Base-by-base conservation (phyloP, 2,797 vertebrate species). In the Pteronotus mesoamericanus region DNA sequence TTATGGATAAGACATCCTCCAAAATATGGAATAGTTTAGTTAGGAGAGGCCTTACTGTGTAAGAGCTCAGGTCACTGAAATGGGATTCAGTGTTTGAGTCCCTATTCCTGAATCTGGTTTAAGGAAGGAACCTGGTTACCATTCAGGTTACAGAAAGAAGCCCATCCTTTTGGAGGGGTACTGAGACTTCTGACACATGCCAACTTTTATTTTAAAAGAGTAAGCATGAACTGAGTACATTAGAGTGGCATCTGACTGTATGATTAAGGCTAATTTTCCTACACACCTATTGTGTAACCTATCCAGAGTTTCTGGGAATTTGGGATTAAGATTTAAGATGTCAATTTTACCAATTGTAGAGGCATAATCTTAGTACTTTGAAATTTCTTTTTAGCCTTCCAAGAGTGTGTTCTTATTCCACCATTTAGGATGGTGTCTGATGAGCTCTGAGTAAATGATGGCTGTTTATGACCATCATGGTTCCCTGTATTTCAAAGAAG, bases 401-500 rank as follows among this genome's bases (percentile, higher is more conserved):
- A 91, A 93, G 22, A 32, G 3, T 61, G 1, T 46, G 48, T 91
- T 96, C 57, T 29, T 19, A 6, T 93, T 74, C 42, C 4, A 64
- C 14, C 24, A 77, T 57, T 93, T 91, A 83, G 42, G 42, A 86
- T 53, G 48, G 44, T 82, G 6, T 94, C 16, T 53, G 29, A 42
- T 86, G 79, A 94, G 69, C 32, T 71, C 34, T 39, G 22, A 90
- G 3, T 74, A 95, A 92, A 55, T 53, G 51, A 68, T 80, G 39
- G 16, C 51, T 90, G 15, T 46, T 90, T 71, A 39, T 92, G 82
- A 92, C 69, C 61, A 9, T 48, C 44, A 66, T 29, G 48, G 34
- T 32, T 89, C 16, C 16, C 32, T 83, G 7, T 92, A 55, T 84
- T 95, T 96, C 69, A 94, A 82, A 88, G 24, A n/a, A 79, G 78